Conservation (phyloP, 2,797 vertebrate species). For the Avahi laniger region DNA sequence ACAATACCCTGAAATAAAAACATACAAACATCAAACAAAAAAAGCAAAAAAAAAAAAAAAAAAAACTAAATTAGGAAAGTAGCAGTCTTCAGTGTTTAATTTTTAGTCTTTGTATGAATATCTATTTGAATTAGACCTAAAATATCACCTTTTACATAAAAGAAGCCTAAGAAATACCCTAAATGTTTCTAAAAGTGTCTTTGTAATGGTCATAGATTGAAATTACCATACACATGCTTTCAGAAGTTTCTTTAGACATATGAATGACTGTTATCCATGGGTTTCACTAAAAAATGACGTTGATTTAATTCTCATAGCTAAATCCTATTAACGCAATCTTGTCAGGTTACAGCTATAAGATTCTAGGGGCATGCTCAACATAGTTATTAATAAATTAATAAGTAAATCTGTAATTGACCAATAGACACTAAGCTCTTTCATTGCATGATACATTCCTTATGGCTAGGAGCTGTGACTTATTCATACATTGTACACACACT, state of each 20-base stretch:
- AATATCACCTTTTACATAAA: slow-evolving; percentile 9
- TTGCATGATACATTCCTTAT: neutral
- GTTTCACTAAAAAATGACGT: neutral
- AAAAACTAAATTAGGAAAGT: neutral
- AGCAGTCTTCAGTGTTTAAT: neutral
- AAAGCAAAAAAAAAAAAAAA: too few relatives aligned
- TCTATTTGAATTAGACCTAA: neutral
- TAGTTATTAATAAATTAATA: neutral
- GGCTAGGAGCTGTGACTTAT: neutral
- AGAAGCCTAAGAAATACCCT: neutral
- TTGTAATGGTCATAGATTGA: neutral
- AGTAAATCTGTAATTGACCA: neutral
- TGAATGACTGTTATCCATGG: neutral
- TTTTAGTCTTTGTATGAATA: slow-evolving; percentile 1
- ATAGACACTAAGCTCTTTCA: neutral
- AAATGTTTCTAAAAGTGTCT: neutral
- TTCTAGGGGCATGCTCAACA: neutral
- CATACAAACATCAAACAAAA: too few relatives aligned
- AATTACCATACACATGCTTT: neutral
- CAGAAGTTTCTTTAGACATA: neutral
- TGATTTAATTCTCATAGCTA: slow-evolving; percentile 20
- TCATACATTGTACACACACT: neutral
- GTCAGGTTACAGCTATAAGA: neutral
- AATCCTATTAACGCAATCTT: neutral
- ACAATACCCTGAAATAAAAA: too few relatives aligned